Base-by-base conservation (phyloP, 2,113 vertebrate species). In the Pongo abelii region DNA sequence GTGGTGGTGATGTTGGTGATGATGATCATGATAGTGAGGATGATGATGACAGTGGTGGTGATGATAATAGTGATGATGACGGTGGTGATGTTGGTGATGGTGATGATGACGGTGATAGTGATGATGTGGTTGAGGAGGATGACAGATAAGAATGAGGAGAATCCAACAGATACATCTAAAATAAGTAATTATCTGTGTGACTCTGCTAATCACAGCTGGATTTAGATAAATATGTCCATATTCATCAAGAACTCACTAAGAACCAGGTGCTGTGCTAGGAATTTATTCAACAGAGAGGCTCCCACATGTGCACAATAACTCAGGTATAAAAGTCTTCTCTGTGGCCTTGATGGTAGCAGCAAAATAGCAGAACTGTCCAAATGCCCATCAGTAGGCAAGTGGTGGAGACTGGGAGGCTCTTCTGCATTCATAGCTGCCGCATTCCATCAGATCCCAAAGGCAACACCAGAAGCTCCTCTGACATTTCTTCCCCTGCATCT, bases 51-150 rank as follows among this genome's bases (percentile, higher is more conserved):
- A 6, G 14, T 86, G 22, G 3, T n/a, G 64, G 8, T 70, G 6
- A 23, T 52, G 43, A 35, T 67, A 32, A 5, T 85, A 17, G 5
- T 35, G 84, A 2, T 61, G 27, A 8, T 9, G 13, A 1, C 27
- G 22, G 0, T 25, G 32, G 3, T 38, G 46, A 13, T 40, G 16
- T 0, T 40, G 50, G 11, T 57, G n/a, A 1, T 30, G n/a, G 30
- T 74, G 32, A 11, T 57, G 50, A 40, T 52, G 14, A 0, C 1
- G 1, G 48, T 72, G 46, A 27, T 38, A 10, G n/a, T 18, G 20
- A 35, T 87, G 87, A n/a, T 6, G 12, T 69, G 67, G 30, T 1
- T 77, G 38, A 46, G 38, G 25, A 2, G 25, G 2, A 23, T 38
- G 48, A 30, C 38, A 17, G 38, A 13, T 59, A 43, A 79, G 30